Evolutionary conservation across 1,140 invertebrate species (phyloP).

Genomic region (Trichonephila clavipes): DNA sequence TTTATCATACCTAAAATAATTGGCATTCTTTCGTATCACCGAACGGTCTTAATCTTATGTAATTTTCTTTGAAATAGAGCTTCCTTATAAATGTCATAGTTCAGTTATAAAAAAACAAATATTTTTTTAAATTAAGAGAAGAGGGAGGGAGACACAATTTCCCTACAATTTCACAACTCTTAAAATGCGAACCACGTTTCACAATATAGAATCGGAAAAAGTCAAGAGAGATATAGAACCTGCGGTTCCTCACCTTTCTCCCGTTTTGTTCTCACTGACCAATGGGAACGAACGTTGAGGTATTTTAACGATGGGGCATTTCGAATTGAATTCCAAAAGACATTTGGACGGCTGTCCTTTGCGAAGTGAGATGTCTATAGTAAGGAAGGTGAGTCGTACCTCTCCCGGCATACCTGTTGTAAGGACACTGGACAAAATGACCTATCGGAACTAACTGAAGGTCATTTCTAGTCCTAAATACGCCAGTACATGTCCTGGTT

Average conservation of each 20-base stretch:
- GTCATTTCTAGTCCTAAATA: neutral
- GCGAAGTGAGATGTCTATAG: neutral
- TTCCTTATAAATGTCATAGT: too few species aligned
- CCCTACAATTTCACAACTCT: too few species aligned
- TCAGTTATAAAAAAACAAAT: too few species aligned
- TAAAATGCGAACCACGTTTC: too few species aligned
- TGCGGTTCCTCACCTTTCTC: neutral
- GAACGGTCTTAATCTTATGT: too few species aligned
- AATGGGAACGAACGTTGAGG: neutral
- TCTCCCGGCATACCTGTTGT: neutral
- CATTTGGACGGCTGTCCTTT: neutral
- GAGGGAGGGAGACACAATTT: too few species aligned
- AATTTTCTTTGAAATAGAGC: too few species aligned
- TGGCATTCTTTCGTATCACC: too few species aligned
- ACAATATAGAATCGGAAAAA: neutral
- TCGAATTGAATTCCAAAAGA: neutral
- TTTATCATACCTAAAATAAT: too few species aligned
- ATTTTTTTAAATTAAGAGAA: too few species aligned
- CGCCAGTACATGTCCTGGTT: neutral
- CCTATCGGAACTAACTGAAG: conserved; percentile 10
- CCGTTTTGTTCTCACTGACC: neutral
- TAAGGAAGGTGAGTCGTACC: neutral
- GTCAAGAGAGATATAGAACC: neutral
- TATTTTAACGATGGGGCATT: neutral
- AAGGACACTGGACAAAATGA: neutral